Conservation (phyloP, 2,888 invertebrate species). For the Saturnia pavonia region DNA sequence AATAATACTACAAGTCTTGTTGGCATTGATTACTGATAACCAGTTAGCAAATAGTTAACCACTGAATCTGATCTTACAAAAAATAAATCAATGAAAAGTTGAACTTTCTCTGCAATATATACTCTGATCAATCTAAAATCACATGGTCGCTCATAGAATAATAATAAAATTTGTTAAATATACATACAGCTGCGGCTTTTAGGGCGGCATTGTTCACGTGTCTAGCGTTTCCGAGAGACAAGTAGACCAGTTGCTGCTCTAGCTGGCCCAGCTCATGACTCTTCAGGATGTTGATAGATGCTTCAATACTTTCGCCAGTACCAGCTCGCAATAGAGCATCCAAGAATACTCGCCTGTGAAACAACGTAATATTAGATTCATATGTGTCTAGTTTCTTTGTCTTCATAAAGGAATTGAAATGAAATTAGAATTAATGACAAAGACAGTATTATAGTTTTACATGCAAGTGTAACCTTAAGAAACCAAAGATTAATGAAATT, state of each 20-base stretch:
- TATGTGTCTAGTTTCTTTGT: not conserved
- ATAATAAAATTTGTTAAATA: not conserved
- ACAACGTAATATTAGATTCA: constrained; percentile 9
- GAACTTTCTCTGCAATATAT: not conserved
- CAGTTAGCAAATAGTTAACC: not conserved
- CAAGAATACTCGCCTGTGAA: constrained; percentile 86
- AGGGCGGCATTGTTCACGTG: constrained; percentile 86
- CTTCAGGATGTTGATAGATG: constrained; percentile 84
- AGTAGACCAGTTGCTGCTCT: constrained; percentile 84
- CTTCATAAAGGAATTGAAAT: not conserved
- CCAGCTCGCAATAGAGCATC: constrained; percentile 92
- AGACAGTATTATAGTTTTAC: not conserved
- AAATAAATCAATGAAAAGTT: not conserved
- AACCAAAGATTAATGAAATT: not conserved
- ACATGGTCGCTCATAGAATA: not conserved
- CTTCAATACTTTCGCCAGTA: constrained; percentile 89
- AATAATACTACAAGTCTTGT: not conserved
- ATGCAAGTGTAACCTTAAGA: not conserved
- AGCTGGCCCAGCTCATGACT: constrained; percentile 80
- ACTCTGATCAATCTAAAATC: not conserved
- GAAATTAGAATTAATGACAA: not conserved
- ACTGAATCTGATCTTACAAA: not conserved
- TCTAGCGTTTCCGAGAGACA: constrained; percentile 85
- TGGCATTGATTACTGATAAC: not conserved
- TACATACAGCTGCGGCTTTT: constrained; percentile 80